Base-by-base conservation (phyloP, 2,888 invertebrate species). In the Mellilla xanthometata region DNA sequence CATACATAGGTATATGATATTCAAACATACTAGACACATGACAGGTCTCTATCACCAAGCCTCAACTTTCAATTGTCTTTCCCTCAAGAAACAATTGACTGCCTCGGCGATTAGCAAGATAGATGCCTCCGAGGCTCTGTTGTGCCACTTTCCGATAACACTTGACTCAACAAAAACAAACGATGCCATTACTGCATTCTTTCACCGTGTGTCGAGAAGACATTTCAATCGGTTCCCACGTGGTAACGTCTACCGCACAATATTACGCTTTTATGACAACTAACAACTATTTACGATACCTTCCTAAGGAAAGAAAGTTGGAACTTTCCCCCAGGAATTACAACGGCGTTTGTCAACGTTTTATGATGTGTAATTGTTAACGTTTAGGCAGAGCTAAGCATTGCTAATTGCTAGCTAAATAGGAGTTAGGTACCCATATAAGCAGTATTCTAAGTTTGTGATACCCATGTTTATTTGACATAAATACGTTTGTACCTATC, bases 221-320 rank as follows among this genome's bases (percentile, higher is more conserved):
- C n/a, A n/a, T n/a, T n/a, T n/a, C 39, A 45, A 51, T 23, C 34
- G 35, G 47, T 54, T 56, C 56, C 42, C 56, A 56, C 50, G 53
- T 45, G 50, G 38, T 39, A 35, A 4, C 22, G 34, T 13, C 30
- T 12, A 35, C 31, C 15, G 12, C 32, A 47, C 28, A 41, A 28
- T 49, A 26, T 39, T 30, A 35, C 39, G 29, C 48, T 28, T 54
- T 42, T 47, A 49, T 43, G 47, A 48, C 41, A 33, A 53, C 44
- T 44, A 45, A 43, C 33, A 48, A 27, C 33, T 46, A 50, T 48
- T 47, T 40, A 41, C 38, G 24, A 41, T 27, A 40, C 27, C 39
- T 46, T 48, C 47, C 44, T 42, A 55, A 44, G 41, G 49, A 53
- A 47, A 49, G 54, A 57, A 54, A 54, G 54, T 38, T 30, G 9